Evolutionary conservation across 2,888 invertebrate genomes (phyloP), one percentile per base, ranked within the genome.

Genomic region (Oegoconia quadripuncta): DNA sequence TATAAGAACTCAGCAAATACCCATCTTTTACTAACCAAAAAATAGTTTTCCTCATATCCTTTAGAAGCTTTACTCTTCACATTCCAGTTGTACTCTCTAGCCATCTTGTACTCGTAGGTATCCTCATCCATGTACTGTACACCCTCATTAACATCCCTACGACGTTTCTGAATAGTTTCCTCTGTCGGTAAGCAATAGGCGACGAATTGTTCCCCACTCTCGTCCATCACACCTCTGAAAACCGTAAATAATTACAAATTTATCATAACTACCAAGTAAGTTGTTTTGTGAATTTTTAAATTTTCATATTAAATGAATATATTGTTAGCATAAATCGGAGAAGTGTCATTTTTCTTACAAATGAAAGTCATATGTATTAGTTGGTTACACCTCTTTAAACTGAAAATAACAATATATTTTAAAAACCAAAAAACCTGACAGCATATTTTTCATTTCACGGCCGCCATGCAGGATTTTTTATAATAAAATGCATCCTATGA

Each of bases 81-180:
- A 68, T 98, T 98, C 99, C 99, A 99, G 72, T 98, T 98, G 75
- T 99, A 99, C 71, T 99, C 99, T 46, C 99, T 90, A 0, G 98
- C 97, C 93, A 99, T 95, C 76, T 95, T 94, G 67, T 99, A 99
- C 59, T 99, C 98, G 64, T 99, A 99, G 37, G 95, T 95, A 51
- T 96, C 95, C 1, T 94, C 97, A 29, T 97, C 97, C 66, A 93
- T 92, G 70, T 96, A 97, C 0, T 95, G 92, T 12, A 95, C 87
- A 17, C 88, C 90, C 31, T 93, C 93, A 0, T 90, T 88, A 34
- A 93, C 90, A 64, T 99, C 98, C 27, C 93, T 89, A 39, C 95
- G 92, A 17, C 98, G 90, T 80, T 99, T 98, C 50, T 91, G 91
- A 52, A 98, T 87, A 0, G 99, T 99, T 7, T 95, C 95, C 25